Conservation (phyloP, 2,888 invertebrate species). For the Meta bourneti region DNA sequence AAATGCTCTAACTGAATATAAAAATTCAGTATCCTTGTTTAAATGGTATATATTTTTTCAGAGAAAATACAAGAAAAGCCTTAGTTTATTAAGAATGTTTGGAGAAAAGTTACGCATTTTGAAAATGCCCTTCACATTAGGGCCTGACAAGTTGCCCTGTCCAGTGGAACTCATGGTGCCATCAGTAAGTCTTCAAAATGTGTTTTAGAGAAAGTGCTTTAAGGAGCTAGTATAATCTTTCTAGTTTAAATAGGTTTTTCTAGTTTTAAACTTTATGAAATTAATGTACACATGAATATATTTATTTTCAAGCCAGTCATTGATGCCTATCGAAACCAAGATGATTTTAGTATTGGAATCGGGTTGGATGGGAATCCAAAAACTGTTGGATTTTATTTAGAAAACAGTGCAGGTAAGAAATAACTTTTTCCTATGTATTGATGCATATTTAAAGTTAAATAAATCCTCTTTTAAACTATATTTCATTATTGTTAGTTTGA, state of each 20-base stretch:
- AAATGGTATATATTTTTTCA: neutral
- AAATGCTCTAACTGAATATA: neutral
- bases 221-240: too few relatives aligned
- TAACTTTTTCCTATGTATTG: neutral
- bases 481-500: too few relatives aligned
- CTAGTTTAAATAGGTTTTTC: neutral
- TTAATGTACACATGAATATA: neutral
- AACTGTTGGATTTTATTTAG: slow-evolving; percentile 81
- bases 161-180: slow-evolving; percentile 79
- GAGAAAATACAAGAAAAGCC: slow-evolving; percentile 71
- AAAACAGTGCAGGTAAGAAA: slow-evolving; percentile 20
- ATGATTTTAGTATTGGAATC: slow-evolving; percentile 80
- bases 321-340: slow-evolving; percentile 81
- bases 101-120: slow-evolving; percentile 60
- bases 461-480: neutral
- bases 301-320: slow-evolving; percentile 79
- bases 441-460: neutral
- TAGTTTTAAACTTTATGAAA: neutral
- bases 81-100: slow-evolving; percentile 69
- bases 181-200: slow-evolving; percentile 78
- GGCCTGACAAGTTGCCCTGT: slow-evolving; percentile 76
- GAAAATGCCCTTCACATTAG: slow-evolving; percentile 59
- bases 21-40: neutral
- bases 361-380: slow-evolving; percentile 81
- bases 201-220: neutral